Evolutionary conservation across 2,113 vertebrate genomes (phyloP).

Genomic region (Coryphaenoides rupestris): DNA sequence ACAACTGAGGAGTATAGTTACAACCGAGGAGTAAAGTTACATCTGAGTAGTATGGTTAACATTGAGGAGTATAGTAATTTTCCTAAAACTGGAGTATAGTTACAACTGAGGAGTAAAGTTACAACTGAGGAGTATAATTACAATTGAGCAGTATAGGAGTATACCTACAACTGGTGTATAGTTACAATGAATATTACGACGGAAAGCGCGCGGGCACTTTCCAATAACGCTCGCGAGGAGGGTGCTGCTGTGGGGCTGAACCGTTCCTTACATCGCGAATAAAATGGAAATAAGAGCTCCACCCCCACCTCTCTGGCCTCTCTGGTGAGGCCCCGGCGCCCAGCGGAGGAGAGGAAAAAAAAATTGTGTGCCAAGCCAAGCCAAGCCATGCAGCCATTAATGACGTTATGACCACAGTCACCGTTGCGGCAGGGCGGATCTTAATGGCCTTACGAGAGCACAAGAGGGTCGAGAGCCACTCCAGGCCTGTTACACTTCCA

Average conservation of each 20-base stretch:
- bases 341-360: constrained; percentile 15
- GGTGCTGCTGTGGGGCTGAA: not conserved
- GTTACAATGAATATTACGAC: not conserved
- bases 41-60: too few species aligned
- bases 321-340: not conserved
- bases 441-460: constrained; percentile 42
- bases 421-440: constrained; percentile 40
- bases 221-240: not conserved
- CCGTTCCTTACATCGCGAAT: constrained; percentile 1
- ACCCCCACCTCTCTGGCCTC: not conserved
- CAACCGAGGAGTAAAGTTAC: too few species aligned
- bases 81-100: too few species aligned
- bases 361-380: constrained; percentile 54
- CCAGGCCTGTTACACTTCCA: constrained; percentile 48
- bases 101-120: too few species aligned
- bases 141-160: too few species aligned
- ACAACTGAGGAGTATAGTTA: too few species aligned
- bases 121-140: too few species aligned
- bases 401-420: constrained; percentile 55
- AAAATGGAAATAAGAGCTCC: not conserved
- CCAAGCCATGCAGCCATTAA: too few species aligned
- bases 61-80: too few species aligned
- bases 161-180: too few species aligned
- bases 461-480: constrained; percentile 37
- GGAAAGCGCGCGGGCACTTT: not conserved